A percentile compares a stretch with the other conserved stretches of the same genome.
Evolutionary conservation across 2,113 vertebrate genomes (phyloP).

Genomic region (Clarias macrocephalus): DNA sequence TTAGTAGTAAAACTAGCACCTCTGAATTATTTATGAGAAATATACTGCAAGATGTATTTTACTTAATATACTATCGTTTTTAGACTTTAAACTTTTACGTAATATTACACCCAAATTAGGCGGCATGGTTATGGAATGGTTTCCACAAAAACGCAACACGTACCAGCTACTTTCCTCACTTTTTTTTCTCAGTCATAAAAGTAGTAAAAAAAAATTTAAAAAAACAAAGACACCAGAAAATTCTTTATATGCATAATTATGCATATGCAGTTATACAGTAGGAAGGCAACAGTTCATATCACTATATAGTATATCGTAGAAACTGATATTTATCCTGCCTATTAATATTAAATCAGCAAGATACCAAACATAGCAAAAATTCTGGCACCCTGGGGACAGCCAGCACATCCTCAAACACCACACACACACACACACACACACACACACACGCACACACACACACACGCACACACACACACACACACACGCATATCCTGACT

Average conservation of each 20-base stretch:
- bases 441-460: conserved; percentile 45
- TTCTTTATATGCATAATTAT: background rate
- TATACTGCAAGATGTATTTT: background rate
- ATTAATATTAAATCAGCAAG: background rate
- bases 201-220: too few relatives aligned
- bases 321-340: background rate
- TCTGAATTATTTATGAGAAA: background rate
- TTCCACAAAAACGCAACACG: too few relatives aligned
- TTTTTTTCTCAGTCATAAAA: too few relatives aligned
- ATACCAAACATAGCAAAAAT: background rate
- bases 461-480: conserved; percentile 40
- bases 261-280: background rate
- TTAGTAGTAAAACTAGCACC: background rate
- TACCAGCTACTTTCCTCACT: too few relatives aligned
- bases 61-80: too few relatives aligned
- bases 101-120: too few relatives aligned
- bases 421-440: conserved; percentile 39
- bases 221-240: background rate
- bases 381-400: background rate
- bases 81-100: too few relatives aligned
- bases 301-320: background rate
- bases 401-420: conserved; percentile 9
- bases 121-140: too few relatives aligned
- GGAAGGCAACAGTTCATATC: background rate
- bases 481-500: conserved; percentile 46